Evolutionary conservation across 2,797 vertebrate genomes (phyloP).

Genomic region (Coregonus sp.): DNA sequence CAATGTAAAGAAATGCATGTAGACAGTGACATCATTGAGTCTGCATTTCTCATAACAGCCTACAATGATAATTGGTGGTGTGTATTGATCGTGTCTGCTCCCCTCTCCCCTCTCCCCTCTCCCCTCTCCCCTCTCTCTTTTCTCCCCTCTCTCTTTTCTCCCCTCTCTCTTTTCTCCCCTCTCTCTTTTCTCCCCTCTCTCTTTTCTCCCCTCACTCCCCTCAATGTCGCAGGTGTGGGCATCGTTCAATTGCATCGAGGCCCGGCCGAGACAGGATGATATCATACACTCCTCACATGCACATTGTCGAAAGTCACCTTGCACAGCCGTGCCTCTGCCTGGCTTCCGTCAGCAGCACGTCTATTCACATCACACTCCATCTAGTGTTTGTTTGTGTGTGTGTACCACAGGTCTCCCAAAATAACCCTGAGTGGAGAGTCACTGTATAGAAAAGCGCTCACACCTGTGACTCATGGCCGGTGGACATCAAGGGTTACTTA

Average conservation of each 20-base stretch:
- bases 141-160: too few relatives aligned
- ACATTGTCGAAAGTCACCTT: constrained; percentile 56
- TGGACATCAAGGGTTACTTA: constrained; percentile 26
- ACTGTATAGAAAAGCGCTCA: constrained; percentile 19
- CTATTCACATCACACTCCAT: constrained; percentile 21
- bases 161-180: too few relatives aligned
- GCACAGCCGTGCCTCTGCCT: constrained; percentile 35
- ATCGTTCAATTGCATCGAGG: constrained; percentile 18
- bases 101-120: not conserved
- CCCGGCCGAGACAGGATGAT: too few relatives aligned
- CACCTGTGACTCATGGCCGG: constrained; percentile 59
- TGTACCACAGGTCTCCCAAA: not conserved
- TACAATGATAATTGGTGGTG: not conserved
- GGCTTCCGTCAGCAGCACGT: constrained; percentile 4
- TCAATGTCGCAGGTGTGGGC: too few relatives aligned
- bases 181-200: too few relatives aligned
- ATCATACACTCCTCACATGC: constrained; percentile 26
- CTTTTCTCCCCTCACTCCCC: too few relatives aligned
- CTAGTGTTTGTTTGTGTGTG: not conserved
- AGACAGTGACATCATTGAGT: too few relatives aligned
- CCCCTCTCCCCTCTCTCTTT: not conserved
- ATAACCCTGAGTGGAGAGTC: constrained; percentile 21
- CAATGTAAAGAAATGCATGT: too few relatives aligned
- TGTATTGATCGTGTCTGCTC: constrained; percentile 27
- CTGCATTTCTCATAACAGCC: not conserved